Percentiles rank a stretch among this genome's conserved stretches.
Conservation (phyloP, 1,140 invertebrate species). For the Drosophila athabasca region DNA sequence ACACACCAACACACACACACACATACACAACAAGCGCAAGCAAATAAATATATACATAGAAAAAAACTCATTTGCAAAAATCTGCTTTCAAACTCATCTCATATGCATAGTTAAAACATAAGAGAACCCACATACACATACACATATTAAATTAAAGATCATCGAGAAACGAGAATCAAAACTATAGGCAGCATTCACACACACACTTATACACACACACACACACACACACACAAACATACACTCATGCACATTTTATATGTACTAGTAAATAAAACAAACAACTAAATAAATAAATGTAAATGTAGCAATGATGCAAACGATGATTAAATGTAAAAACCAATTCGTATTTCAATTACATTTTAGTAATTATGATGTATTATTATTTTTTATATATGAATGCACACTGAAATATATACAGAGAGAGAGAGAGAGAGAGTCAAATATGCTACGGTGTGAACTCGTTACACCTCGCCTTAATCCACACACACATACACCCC, state of each 20-base stretch:
- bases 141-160: constrained; percentile 29
- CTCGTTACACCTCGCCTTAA: constrained; percentile 72
- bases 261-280: constrained; percentile 67
- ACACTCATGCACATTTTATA: constrained; percentile 65
- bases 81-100: constrained; percentile 81
- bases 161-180: constrained; percentile 28
- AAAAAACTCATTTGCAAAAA: constrained; percentile 67
- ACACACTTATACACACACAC: constrained; percentile 24
- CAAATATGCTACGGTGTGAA: constrained; percentile 52
- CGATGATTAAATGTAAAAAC: constrained; percentile 52
- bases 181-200: constrained; percentile 43
- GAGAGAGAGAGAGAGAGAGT: constrained; percentile 35
- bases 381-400: constrained; percentile 71
- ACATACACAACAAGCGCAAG: constrained; percentile 39
- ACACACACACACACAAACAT: constrained; percentile 28
- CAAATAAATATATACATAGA: constrained; percentile 46
- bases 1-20: constrained; percentile 45
- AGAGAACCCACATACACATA: constrained; percentile 34
- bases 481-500: constrained; percentile 4
- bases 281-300: constrained; percentile 43
- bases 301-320: constrained; percentile 33
- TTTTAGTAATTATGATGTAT: constrained; percentile 80
- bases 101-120: constrained; percentile 77
- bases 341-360: constrained; percentile 72
- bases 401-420: constrained; percentile 32